Percentiles rank a stretch among this genome's conserved stretches.
phyloP scores from a whole-genome alignment of 1,140 invertebrate genomes.

The Drosophila mayri region DNA sequence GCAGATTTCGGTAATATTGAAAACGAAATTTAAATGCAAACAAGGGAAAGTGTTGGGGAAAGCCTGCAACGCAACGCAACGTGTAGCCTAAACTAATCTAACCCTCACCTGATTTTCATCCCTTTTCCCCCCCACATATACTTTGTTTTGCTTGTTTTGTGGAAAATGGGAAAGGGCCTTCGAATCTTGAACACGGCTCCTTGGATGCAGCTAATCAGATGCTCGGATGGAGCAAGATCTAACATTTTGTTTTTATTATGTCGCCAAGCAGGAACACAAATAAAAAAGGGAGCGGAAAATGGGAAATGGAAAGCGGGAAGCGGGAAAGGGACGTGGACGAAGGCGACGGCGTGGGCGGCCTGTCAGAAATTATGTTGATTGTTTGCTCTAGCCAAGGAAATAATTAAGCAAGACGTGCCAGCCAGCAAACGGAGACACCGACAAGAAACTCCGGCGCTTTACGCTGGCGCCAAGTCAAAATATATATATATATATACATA shows the following conservation, averaged over 20 bases:
- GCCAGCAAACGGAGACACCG: constrained; percentile 33
- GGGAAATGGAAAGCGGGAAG: constrained; percentile 3
- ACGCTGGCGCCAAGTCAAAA: constrained; percentile 69
- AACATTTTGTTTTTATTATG: constrained; percentile 53
- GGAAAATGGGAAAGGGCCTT: constrained; percentile 10
- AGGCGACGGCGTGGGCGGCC: constrained; percentile 24
- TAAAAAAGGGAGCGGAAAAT: constrained; percentile 18
- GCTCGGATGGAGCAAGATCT: constrained; percentile 28
- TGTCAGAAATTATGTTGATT: constrained; percentile 79
- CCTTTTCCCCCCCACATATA: not conserved
- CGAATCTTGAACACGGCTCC: not conserved
- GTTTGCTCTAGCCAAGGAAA: constrained; percentile 76
- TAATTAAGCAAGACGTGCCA: constrained; percentile 74
- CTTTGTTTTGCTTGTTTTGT: constrained; percentile 14
- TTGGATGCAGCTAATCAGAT: constrained; percentile 42
- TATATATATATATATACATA: not conserved
- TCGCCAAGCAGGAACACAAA: constrained; percentile 31
- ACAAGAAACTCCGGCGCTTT: constrained; percentile 26
- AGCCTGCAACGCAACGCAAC: constrained; percentile 17
- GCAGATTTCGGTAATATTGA: constrained; percentile 67
- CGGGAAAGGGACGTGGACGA: not conserved
- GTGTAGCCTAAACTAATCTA: too few relatives aligned
- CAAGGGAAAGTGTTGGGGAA: constrained; percentile 55
- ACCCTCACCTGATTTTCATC: constrained; percentile 13
- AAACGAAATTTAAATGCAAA: constrained; percentile 66